These are phyloP conservation scores for Platypus cylindrus DNA, from an alignment of 2,888 invertebrate genomes.

Conservation along the genomic window DNA sequence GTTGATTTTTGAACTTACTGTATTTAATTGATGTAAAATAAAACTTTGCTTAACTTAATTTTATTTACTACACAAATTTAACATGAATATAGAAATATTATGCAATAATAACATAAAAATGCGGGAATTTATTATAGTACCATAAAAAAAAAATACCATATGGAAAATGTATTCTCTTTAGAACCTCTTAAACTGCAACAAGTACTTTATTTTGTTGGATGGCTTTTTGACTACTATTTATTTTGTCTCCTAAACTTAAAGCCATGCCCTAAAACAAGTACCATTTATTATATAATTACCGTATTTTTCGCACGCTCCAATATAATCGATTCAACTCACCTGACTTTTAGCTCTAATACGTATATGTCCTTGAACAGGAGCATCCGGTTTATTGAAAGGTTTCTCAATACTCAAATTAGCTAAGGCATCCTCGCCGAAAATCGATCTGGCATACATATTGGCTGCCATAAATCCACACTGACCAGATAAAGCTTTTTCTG, in stretches of 20 bases:
- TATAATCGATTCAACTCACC: slow-evolving; percentile 37
- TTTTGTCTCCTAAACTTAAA: slow-evolving; percentile 94
- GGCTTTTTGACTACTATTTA: slow-evolving; percentile 81
- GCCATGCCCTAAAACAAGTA: slow-evolving; percentile 82
- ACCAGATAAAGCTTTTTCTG: slow-evolving; percentile 90
- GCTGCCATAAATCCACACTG: slow-evolving; percentile 99
- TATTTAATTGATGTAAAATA: no score
- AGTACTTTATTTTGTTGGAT: slow-evolving; percentile 39
- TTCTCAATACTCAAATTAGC: slow-evolving; percentile 98
- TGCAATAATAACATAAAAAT: slow-evolving; percentile 5
- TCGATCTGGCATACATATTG: slow-evolving; percentile 96
- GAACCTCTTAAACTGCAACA: slow-evolving; percentile 25
- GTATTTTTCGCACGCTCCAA: neutral
- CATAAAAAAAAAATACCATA: slow-evolving; percentile 6
- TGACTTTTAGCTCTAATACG: slow-evolving; percentile 97
- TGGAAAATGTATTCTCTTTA: neutral
- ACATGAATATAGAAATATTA: no score
- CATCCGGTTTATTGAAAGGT: slow-evolving; percentile 71
- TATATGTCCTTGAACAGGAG: slow-evolving; percentile 92
- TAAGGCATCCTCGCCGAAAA: slow-evolving; percentile 96
- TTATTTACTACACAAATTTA: no score
- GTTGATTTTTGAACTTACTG: no score
- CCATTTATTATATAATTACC: neutral
- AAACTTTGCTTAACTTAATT: no score
- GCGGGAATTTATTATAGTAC: slow-evolving; percentile 1